Evolutionary conservation across 2,888 invertebrate genomes (phyloP), one percentile per base, ranked within the genome.

Genomic region (Apodemia mormo): DNA sequence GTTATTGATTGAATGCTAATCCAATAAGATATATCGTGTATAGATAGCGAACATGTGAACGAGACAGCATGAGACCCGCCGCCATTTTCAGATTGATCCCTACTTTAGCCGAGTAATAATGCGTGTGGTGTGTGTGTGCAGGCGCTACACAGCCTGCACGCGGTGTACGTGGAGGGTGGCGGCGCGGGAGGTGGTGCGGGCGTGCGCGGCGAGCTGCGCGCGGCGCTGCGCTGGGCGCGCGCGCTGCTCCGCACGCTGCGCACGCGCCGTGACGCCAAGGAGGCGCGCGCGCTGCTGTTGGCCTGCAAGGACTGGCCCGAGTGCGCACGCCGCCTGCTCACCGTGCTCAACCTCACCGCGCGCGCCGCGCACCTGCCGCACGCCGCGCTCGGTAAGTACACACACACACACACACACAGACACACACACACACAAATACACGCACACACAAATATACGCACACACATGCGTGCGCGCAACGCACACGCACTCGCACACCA

Each of bases 151-250:
- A 97, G 98, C 75, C 93, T 98, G 73, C 98, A 98, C 93, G 96
- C 97, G 77, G 98, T 98, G 96, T 97, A 98, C 85, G 97, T 98
- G 80, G 98, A 98, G 88, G 98, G 98, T 14, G 86, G 86, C 52
- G 83, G 80, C 30, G 97, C 98, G 86, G 97, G 97, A 52, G 97
- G 97, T 1, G 97, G 97, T 87, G 83, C 97, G 43, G 80, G 97
- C 85, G 98, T 98, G 70, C 97, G 98, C 9, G 97, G 97, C 0
- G 98, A 98, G 86, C 94, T 98, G 70, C 95, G 97, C 52, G 97
- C 98, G 78, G 95, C 98, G 65, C 94, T 98, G 73, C 95, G 96
- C 0, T 96, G 97, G 85, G 95, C 97, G 80, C 95, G 96, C 68
- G 95, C 97, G 72, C 87, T 97, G 30, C 94, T 96, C 68, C 95